These are phyloP conservation scores for Cacoxenus indagator DNA, from an alignment of 2,888 invertebrate species.

Conservation along the genomic window DNA sequence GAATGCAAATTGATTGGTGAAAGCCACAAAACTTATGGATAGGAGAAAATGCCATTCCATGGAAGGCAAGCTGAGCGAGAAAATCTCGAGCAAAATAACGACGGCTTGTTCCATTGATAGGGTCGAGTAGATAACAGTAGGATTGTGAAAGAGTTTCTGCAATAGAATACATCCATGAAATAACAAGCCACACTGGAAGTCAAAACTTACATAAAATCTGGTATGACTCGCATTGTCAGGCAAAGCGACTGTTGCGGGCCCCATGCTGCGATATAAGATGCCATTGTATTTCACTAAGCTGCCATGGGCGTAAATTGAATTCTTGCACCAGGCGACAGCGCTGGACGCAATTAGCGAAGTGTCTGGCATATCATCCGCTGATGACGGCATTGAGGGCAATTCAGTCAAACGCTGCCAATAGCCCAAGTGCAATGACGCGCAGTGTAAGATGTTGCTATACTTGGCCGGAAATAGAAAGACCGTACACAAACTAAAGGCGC, in stretches of 20 bases:
- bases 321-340: slow-evolving; percentile 72
- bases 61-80: slow-evolving; percentile 82
- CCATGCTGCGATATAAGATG: slow-evolving; percentile 81
- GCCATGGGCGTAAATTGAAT: slow-evolving; percentile 81
- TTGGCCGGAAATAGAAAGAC: slow-evolving; percentile 77
- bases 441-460: slow-evolving; percentile 91
- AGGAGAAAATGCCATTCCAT: slow-evolving; percentile 93
- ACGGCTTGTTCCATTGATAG: slow-evolving; percentile 80
- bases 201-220: slow-evolving; percentile 86
- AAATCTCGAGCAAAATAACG: slow-evolving; percentile 82
- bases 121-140: slow-evolving; percentile 81
- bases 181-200: not conserved
- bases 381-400: slow-evolving; percentile 35
- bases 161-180: no score
- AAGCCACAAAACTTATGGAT: slow-evolving; percentile 86
- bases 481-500: slow-evolving; percentile 84
- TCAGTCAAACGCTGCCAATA: slow-evolving; percentile 63
- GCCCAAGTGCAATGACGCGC: slow-evolving; percentile 91
- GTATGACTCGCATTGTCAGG: slow-evolving; percentile 86
- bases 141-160: slow-evolving; percentile 90
- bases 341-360: slow-evolving; percentile 54
- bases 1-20: slow-evolving; percentile 92
- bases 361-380: slow-evolving; percentile 29
- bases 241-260: slow-evolving; percentile 87
- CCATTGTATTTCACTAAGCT: slow-evolving; percentile 81